phyloP scores from a whole-genome alignment of 2,888 invertebrate species.

The Dasypolia templi region DNA sequence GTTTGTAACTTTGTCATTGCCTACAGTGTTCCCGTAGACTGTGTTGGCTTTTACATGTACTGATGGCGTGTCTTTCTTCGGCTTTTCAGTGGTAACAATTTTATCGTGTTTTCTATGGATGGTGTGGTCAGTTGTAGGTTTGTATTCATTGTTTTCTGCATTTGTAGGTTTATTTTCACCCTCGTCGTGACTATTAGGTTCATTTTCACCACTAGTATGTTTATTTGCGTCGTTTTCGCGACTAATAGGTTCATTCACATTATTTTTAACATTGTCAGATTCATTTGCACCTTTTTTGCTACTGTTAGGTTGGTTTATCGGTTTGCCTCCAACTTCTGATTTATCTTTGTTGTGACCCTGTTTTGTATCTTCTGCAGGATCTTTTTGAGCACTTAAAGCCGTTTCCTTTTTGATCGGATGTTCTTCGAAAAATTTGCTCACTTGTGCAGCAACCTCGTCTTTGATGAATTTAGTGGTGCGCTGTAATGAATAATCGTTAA shows the following conservation, averaged over 20 bases:
- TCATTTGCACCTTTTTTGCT: not conserved
- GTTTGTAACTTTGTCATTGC: constrained; percentile 79
- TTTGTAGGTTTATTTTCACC: not conserved
- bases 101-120: not conserved
- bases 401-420: constrained; percentile 20
- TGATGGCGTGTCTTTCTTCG: constrained; percentile 18
- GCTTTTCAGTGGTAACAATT: constrained; percentile 22
- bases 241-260: not conserved
- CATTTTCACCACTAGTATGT: not conserved
- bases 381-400: constrained; percentile 10
- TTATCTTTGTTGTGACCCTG: not conserved
- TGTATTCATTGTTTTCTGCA: not conserved
- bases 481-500: constrained; percentile 58
- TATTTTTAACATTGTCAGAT: not conserved
- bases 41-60: constrained; percentile 67
- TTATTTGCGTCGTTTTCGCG: too few species aligned
- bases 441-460: constrained; percentile 69
- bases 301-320: constrained; percentile 3
- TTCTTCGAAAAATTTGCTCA: constrained; percentile 44
- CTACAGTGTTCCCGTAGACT: constrained; percentile 75
- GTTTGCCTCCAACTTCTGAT: not conserved
- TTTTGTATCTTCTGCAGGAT: not conserved
- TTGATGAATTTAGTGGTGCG: constrained; percentile 66
- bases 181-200: constrained; percentile 2
- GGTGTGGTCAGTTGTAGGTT: not conserved